A percentile compares a stretch with the other conserved stretches of the same genome.
Evolutionary conservation across 2,888 invertebrate species (phyloP).

Genomic region (Ochlodes sylvanus): DNA sequence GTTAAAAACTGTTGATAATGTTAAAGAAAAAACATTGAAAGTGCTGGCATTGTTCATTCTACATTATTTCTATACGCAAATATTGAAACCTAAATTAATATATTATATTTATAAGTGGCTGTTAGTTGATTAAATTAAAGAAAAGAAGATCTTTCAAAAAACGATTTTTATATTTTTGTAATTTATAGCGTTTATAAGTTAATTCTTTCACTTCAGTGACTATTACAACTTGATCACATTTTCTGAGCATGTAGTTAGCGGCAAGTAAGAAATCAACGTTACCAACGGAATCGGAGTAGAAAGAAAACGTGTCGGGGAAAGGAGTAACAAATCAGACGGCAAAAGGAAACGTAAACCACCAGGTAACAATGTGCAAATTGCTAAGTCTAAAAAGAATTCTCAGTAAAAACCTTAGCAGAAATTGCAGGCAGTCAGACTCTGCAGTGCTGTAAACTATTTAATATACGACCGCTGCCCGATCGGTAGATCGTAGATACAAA

Average conservation of each 20-base stretch:
- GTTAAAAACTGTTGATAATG: too few relatives aligned
- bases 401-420: conserved; percentile 57
- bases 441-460: conserved; percentile 76
- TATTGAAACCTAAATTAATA: too few relatives aligned
- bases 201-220: conserved; percentile 34
- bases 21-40: too few relatives aligned
- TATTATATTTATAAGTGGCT: too few relatives aligned
- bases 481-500: conserved; percentile 64
- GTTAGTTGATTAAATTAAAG: too few relatives aligned
- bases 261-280: conserved; percentile 42
- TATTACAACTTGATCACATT: conserved; percentile 42
- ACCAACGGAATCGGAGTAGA: conserved; percentile 43
- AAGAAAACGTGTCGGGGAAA: conserved; percentile 54
- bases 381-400: conserved; percentile 62
- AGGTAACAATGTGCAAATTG: conserved; percentile 72
- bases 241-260: conserved; percentile 42
- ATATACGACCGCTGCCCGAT: conserved; percentile 68
- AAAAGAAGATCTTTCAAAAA: too few relatives aligned
- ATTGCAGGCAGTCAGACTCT: conserved; percentile 52
- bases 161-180: conserved; percentile 11
- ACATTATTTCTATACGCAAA: too few relatives aligned
- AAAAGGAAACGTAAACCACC: conserved; percentile 72
- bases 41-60: too few relatives aligned
- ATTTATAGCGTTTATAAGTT: conserved; percentile 28
- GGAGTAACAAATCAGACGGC: conserved; percentile 71